Evolutionary conservation across 2,888 invertebrate species (phyloP).

Genomic region (Scaptodrosophila latifasciaeformis): DNA sequence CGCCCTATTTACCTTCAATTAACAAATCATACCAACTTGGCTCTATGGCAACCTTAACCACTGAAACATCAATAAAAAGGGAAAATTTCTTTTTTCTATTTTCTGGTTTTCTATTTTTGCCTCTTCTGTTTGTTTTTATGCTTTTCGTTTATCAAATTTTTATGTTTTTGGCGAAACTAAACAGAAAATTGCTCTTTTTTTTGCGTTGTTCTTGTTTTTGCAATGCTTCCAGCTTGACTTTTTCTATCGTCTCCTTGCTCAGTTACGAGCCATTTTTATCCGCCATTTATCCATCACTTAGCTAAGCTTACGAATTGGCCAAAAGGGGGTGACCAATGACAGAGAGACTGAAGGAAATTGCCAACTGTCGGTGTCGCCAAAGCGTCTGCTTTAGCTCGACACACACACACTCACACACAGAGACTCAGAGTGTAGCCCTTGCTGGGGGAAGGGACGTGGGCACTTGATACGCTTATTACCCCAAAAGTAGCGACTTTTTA

Average conservation of each 20-base stretch:
- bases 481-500: slow-evolving; percentile 41
- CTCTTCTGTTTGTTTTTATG: slow-evolving; percentile 28
- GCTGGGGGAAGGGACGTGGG: too few relatives aligned
- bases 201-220: background rate
- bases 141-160: slow-evolving; percentile 63
- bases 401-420: slow-evolving; percentile 20
- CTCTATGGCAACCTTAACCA: too few relatives aligned
- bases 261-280: slow-evolving; percentile 64
- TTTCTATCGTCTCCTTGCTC: slow-evolving; percentile 22
- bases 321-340: too few relatives aligned
- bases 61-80: slow-evolving; percentile 27
- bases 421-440: slow-evolving; percentile 2
- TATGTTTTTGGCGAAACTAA: slow-evolving; percentile 41
- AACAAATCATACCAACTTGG: background rate
- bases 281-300: slow-evolving; percentile 67
- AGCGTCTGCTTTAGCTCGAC: slow-evolving; percentile 52
- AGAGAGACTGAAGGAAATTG: background rate
- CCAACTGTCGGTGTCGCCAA: slow-evolving; percentile 4
- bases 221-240: slow-evolving; percentile 1
- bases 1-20: too few relatives aligned
- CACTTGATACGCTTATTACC: slow-evolving; percentile 68
- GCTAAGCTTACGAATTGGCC: slow-evolving; percentile 33
- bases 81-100: too few relatives aligned
- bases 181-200: slow-evolving; percentile 6
- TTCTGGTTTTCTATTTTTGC: slow-evolving; percentile 11